Evolutionary conservation across 2,797 vertebrate genomes (phyloP), one percentile per base, ranked within the genome.

Genomic region (Mionectes olivaceus): DNA sequence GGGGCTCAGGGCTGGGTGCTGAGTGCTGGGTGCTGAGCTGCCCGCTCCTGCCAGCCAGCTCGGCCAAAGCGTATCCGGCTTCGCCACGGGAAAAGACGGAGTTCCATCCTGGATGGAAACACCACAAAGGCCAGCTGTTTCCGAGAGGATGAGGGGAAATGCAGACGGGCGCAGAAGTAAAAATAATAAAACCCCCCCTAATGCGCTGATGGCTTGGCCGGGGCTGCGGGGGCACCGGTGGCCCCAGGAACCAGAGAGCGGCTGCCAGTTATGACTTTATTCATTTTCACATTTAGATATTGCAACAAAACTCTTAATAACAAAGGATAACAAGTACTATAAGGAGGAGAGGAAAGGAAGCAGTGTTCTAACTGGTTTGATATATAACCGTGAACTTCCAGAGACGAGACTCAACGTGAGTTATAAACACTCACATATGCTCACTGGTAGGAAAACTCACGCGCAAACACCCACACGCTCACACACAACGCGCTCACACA

Each of bases 271-370:
- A 95, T 2, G 56, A 76, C 32, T 96, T 97, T 97, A 96, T 97
- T 97, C 49, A 69, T 96, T 86, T 92, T 93, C 96, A 97, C 96
- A 95, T 96, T 96, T 84, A 95, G 96, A 92, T 96, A 96, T 93
- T 95, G 96, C 92, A 95, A 95, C 96, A 91, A 92, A 96, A 95
- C 93, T 95, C 87, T 78, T 97, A 96, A 95, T 96, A 90, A 95
- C 94, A 61, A 93, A 91, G 84, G 77, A 87, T 96, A 96, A 95
- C 96, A 87, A 94, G 89, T 96, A 92, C 79, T 95, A 96, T 82
- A 96, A 96, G 87, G 63, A 95, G 74, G 83, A 97, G 78, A 94
- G 85, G 92, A 94, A 73, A 91, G 69, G 91, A 95, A 97, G 96
- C 93, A 64, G 76, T 96, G 91, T 96, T 95, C 87, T 96, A 96